Base-by-base conservation (phyloP, 2,888 invertebrate genomes). In the Metalampra italica region DNA sequence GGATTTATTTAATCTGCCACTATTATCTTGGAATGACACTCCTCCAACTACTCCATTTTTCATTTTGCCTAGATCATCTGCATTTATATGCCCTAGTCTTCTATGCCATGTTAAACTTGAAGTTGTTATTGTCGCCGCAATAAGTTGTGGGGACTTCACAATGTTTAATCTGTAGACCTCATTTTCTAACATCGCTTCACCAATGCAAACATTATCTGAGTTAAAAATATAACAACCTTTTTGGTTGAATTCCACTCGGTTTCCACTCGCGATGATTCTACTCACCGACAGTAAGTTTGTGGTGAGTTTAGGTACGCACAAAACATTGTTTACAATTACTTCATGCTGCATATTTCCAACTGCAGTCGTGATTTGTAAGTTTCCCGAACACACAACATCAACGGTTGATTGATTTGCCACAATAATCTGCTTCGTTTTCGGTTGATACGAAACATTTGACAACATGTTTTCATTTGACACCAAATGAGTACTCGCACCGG, bases 281-380 rank as follows among this genome's bases (percentile, higher is more conserved):
- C 68, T 66, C 0, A 66, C 62, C 0, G 55, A 56, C 30, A 59
- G 46, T 12, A 58, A 47, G 13, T 59, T 57, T n/a, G 52, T 53
- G 0, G 55, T 51, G 0, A 68, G 32, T 7, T 44, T 52, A 8
- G 62, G 65, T 1, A 65, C 52, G 44, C 58, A 68, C 12, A 64
- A 43, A 0, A 64, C 58, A 11, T 52, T 41, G 14, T 53, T 45
- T 0, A 62, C 48, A 5, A 29, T 29, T 0, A 60, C 46, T 3
- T 59, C 53, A 12, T 46, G 54, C 0, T 61, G 34, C 30, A 8
- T 30, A 30, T 30, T 30, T 7, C 8, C 0, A 11, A 22, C 2
- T 47, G n/a, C 0, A 7, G 60, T 60, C 0, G 45, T 50, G 9
- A 64, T 59, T 0, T 43, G 3, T 3, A 52, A 51, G 15, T 59